Conservation (phyloP, 1,140 invertebrate species). For the Drosophila watanabei region DNA sequence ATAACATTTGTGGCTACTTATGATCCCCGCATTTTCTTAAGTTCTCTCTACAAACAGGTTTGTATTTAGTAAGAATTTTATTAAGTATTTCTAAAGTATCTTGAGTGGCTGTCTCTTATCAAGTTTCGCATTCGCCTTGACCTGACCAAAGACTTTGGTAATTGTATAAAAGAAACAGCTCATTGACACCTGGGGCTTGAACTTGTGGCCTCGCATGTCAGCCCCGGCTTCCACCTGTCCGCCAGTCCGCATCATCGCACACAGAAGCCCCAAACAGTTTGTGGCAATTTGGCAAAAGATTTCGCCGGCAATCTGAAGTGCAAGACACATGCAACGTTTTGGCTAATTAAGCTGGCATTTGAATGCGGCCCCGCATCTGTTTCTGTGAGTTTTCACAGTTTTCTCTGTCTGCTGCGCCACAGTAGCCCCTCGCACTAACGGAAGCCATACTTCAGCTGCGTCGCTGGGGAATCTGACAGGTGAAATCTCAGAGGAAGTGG, state of each 20-base stretch:
- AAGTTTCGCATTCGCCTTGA: conserved; percentile 15
- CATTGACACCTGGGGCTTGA: conserved; percentile 48
- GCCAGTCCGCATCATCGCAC: conserved; percentile 14
- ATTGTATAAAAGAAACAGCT: conserved; percentile 38
- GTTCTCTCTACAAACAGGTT: neutral
- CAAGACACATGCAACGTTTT: conserved; percentile 78
- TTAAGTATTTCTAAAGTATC: neutral
- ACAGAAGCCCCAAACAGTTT: conserved; percentile 35
- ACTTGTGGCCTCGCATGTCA: conserved; percentile 60
- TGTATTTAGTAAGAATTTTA: too few relatives aligned
- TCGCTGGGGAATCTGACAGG: conserved; percentile 73
- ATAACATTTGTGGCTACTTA: neutral
- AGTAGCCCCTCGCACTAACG: conserved; percentile 73
- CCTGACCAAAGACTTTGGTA: conserved; percentile 28
- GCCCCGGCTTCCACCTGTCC: conserved; percentile 26
- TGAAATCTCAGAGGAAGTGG: conserved; percentile 63
- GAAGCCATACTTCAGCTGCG: conserved; percentile 80
- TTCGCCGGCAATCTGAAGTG: conserved; percentile 62
- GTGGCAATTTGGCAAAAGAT: conserved; percentile 49
- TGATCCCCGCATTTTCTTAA: neutral
- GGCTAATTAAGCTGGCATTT: conserved; percentile 75
- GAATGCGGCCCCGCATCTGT: conserved; percentile 29
- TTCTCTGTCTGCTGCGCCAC: conserved; percentile 43
- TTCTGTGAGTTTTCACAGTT: conserved; percentile 16
- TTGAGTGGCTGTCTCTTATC: neutral